These are phyloP conservation scores for Trypoxylus dichotomus DNA, from an alignment of 1,140 invertebrate genomes.

Conservation along the genomic window DNA sequence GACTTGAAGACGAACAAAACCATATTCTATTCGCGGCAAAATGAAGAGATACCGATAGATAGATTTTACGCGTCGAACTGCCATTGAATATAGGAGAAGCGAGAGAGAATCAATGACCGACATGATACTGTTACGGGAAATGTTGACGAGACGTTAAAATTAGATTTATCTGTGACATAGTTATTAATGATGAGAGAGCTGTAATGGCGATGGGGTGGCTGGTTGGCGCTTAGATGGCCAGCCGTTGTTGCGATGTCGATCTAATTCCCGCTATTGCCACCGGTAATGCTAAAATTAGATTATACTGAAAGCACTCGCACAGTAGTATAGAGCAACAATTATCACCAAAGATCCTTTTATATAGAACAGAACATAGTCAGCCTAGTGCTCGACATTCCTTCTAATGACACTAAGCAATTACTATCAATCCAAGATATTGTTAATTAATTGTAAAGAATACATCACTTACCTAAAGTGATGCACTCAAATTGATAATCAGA, in stretches of 20 bases:
- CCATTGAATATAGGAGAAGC: background rate
- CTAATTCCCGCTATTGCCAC: background rate
- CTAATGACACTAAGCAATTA: background rate
- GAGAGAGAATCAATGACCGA: background rate
- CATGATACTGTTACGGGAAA: background rate
- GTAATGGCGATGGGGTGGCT: background rate
- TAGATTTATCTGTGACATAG: conserved; percentile 17
- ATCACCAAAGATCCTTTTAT: background rate
- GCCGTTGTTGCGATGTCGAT: background rate
- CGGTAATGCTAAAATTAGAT: conserved; percentile 1
- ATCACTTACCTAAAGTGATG: no score
- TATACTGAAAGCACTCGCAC: background rate
- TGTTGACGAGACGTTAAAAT: conserved; percentile 19
- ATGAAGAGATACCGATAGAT: background rate
- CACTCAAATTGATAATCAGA: no score
- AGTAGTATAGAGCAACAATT: background rate
- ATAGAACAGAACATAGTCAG: background rate
- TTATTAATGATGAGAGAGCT: background rate
- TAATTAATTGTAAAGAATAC: no score
- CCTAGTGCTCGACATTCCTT: background rate
- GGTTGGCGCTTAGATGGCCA: background rate
- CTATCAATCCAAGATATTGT: no score
- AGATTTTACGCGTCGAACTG: background rate
- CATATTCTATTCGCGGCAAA: no score
- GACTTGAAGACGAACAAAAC: no score